Conservation (phyloP, 2,113 vertebrate genomes). For the Saguinus imperator region DNA sequence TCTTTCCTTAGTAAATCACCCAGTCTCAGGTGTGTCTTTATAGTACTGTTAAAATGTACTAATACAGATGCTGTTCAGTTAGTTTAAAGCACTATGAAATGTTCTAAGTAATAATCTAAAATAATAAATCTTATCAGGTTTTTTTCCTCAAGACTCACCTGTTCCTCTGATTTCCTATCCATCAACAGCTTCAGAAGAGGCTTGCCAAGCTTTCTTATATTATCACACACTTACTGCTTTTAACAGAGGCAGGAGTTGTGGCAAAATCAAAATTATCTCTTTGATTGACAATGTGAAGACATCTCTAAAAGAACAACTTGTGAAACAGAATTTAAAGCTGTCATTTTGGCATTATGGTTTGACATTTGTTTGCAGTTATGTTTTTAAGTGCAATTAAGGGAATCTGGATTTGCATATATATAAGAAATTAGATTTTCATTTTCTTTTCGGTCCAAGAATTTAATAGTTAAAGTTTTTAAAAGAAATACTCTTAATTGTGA, state of each 20-base stretch:
- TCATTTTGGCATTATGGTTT: conserved; percentile 59
- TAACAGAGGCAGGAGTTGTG: background rate
- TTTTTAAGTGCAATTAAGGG: conserved; percentile 58
- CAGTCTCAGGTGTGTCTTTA: too few species aligned
- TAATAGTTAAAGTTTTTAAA: conserved; percentile 54
- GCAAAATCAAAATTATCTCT: conserved; percentile 53
- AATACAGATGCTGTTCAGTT: background rate
- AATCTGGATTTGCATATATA: conserved; percentile 6
- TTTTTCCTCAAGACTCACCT: background rate
- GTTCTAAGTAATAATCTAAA: conserved; percentile 17
- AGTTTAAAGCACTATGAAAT: background rate
- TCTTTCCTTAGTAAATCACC: too few species aligned
- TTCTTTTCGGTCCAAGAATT: conserved; percentile 42
- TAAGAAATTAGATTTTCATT: conserved; percentile 56
- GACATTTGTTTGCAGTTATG: conserved; percentile 67
- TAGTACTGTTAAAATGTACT: too few species aligned
- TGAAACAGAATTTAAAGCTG: conserved; percentile 59
- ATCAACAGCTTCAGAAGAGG: background rate
- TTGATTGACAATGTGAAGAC: conserved; percentile 63
- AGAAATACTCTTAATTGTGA: conserved; percentile 44
- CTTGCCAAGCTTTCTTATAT: conserved; percentile 18
- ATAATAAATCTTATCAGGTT: background rate
- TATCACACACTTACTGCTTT: conserved; percentile 35
- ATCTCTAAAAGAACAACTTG: conserved; percentile 59
- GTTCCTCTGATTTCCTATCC: conserved; percentile 16